Conservation (phyloP, 2,797 vertebrate genomes). For the Chromobotia macracanthus region DNA sequence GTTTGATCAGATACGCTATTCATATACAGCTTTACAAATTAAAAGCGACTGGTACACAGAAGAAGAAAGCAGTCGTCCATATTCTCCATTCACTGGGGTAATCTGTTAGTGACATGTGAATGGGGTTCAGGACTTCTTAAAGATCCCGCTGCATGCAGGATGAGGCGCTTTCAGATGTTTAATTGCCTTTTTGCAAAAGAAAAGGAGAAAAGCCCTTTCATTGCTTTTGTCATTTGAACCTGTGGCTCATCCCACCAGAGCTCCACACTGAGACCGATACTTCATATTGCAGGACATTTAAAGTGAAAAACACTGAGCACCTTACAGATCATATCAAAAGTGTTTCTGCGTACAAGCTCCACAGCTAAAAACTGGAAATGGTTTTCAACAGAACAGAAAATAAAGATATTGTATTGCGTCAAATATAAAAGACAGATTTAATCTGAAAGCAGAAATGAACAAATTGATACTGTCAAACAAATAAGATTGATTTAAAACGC, state of each 20-base stretch:
- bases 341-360: background rate
- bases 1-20: slow-evolving; percentile 62
- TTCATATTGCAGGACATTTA: background rate
- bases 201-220: slow-evolving; percentile 66
- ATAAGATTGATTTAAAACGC: background rate
- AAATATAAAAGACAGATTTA: too few relatives aligned
- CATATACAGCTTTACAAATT: slow-evolving; percentile 75
- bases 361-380: background rate
- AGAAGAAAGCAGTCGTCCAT: slow-evolving; percentile 82
- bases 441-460: background rate
- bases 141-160: slow-evolving; percentile 91
- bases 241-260: slow-evolving; percentile 67
- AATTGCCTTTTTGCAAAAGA: slow-evolving; percentile 86
- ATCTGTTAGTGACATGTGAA: slow-evolving; percentile 86
- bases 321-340: background rate
- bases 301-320: background rate
- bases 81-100: slow-evolving; percentile 82
- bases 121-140: slow-evolving; percentile 79
- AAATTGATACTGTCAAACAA: background rate
- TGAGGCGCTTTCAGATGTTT: slow-evolving; percentile 87
- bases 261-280: slow-evolving; percentile 17
- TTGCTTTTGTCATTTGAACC: slow-evolving; percentile 65
- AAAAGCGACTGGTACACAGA: slow-evolving; percentile 73
- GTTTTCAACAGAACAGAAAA: background rate
- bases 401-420: too few relatives aligned